Evolutionary conservation across 2,113 vertebrate genomes (phyloP), one percentile per base, ranked within the genome.

Genomic region (Ranitomeya variabilis): DNA sequence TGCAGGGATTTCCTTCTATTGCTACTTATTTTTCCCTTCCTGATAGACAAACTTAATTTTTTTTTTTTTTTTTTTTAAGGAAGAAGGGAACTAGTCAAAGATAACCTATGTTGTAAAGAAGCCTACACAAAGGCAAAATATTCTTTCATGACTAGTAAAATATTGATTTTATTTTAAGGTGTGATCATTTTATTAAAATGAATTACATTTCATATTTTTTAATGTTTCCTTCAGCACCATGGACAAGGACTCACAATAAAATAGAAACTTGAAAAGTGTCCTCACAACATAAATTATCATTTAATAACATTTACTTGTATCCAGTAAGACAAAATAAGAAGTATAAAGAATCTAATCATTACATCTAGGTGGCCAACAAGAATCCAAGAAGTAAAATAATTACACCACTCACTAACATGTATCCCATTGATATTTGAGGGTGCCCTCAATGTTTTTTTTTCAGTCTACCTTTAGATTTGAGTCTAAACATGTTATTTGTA

Each of bases 151-250:
- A 45, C 37, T n/a, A 45, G 45, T 26, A 74, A 74, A 45, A 18
- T 11, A 74, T 18, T 21, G 0, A 69, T 52, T 52, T 19, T 0
- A 21, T 51, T 52, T 52, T 6, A 19, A 23, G 10, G 26, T 59
- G 54, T 45, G 19, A 10, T 37, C 12, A 19, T 37, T 66, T 52
- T 14, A 60, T 67, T 66, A 59, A 37, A 11, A 51, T 66, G 60
- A 52, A 31, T 45, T 18, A 12, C 62, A 8, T 51, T 83, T 4
- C 51, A 52, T 83, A 45, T 64, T 66, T 64, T 66, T n/a, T 21
- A 37, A 52, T 19, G n/a, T 14, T 13, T 6, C 60, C 9, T 83
- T 83, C 80, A 83, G 80, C 31, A 83, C 80, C 80, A 83, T 52
- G 80, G 80, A 83, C 60, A 83, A 45, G 37, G 31, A 60, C 13